A percentile compares a stretch with the other conserved stretches of the same genome.
phyloP scores from a whole-genome alignment of 2,113 vertebrate species.

The Tonatia bakeri region DNA sequence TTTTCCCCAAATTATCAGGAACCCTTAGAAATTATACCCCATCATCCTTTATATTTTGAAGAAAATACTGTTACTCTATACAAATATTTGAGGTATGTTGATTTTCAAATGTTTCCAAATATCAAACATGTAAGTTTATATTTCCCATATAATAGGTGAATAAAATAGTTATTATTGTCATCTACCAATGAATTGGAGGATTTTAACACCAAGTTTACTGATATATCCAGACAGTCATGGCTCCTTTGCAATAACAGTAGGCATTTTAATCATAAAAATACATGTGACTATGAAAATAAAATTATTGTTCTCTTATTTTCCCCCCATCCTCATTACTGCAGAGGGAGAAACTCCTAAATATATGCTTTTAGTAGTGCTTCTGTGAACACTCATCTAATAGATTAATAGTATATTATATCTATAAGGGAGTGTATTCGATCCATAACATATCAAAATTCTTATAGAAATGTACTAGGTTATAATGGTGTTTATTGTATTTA shows the following conservation, averaged over 20 bases:
- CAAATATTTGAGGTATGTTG: not conserved
- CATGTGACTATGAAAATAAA: not conserved
- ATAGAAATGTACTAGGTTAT: not conserved
- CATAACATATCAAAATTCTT: not conserved
- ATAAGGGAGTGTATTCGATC: not conserved
- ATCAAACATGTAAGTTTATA: not conserved
- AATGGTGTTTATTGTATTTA: not conserved
- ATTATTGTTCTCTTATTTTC: not conserved
- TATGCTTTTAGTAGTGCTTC: not conserved
- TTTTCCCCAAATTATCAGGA: not conserved
- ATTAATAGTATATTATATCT: not conserved
- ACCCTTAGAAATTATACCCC: not conserved
- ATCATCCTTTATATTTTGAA: not conserved
- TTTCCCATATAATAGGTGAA: not conserved
- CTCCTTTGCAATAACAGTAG: not conserved
- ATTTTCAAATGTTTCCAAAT: conserved; percentile 8
- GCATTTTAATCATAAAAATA: not conserved
- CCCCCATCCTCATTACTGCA: not conserved
- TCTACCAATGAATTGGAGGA: not conserved
- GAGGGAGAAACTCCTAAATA: not conserved
- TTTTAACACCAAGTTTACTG: not conserved
- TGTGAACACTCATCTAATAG: not conserved
- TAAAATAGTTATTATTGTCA: not conserved
- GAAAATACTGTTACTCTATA: not conserved
- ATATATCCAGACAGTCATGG: not conserved